phyloP scores from a whole-genome alignment of 2,797 vertebrate genomes.

The Esox masquinongy region DNA sequence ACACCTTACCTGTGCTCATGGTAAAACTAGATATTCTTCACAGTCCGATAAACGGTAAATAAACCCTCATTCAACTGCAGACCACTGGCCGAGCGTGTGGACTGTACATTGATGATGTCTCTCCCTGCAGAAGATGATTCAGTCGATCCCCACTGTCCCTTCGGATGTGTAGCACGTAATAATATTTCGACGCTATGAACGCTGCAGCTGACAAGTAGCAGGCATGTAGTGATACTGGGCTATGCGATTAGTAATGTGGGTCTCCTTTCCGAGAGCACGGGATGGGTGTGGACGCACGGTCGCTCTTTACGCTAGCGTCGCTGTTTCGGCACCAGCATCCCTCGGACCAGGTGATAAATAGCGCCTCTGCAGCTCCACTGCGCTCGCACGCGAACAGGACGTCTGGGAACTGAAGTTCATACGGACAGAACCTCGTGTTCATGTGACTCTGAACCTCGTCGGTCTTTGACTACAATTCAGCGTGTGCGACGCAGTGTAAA shows the following conservation, averaged over 20 bases:
- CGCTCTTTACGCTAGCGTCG: constrained; percentile 36
- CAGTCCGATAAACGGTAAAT: constrained; percentile 55
- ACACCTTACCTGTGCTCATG: constrained; percentile 77
- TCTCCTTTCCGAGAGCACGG: constrained; percentile 20
- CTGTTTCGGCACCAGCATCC: constrained; percentile 62
- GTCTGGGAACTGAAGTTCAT: constrained; percentile 56
- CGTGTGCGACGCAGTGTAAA: constrained; percentile 8
- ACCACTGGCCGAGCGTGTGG: constrained; percentile 16
- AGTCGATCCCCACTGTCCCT: neutral
- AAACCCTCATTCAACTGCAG: constrained; percentile 45
- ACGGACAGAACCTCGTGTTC: neutral
- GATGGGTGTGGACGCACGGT: constrained; percentile 58
- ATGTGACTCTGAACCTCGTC: neutral
- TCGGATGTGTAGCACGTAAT: constrained; percentile 14
- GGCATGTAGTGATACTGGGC: neutral
- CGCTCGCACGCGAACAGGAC: constrained; percentile 2
- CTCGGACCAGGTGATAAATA: constrained; percentile 43
- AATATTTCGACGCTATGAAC: neutral
- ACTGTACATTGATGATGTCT: constrained; percentile 19
- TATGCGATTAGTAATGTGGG: constrained; percentile 12
- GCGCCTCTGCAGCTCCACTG: constrained; percentile 35
- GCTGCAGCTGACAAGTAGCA: neutral
- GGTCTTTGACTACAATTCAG: constrained; percentile 40
- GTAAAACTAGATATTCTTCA: constrained; percentile 46
- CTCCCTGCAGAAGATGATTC: neutral